A percentile compares a stretch with the other conserved stretches of the same genome.
Evolutionary conservation across 2,888 invertebrate species (phyloP).

Genomic region (Volucella bombylans): DNA sequence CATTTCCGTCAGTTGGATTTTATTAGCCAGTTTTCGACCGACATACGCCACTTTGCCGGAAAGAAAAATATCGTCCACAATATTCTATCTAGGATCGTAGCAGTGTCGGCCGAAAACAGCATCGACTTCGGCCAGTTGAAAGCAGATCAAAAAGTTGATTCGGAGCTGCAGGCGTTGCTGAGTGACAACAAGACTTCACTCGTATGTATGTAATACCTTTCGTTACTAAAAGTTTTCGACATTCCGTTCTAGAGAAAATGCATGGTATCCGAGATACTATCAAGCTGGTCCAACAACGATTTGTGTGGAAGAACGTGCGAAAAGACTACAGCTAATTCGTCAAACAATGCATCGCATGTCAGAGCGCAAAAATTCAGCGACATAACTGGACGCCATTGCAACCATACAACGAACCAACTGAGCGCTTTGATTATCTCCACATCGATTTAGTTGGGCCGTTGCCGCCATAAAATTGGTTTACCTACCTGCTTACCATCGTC

Average conservation of each 20-base stretch:
- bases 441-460: conserved; percentile 25
- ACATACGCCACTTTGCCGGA: no score
- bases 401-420: no score
- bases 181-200: no score
- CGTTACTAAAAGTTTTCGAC: conserved; percentile 31
- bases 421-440: no score
- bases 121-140: no score
- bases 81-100: no score
- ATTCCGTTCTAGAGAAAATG: conserved; percentile 9
- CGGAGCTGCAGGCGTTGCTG: no score
- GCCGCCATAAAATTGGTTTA: conserved; percentile 17
- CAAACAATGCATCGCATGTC: neutral
- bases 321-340: conserved; percentile 7
- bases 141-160: no score
- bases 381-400: conserved; percentile 15
- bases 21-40: no score
- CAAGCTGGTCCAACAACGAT: conserved; percentile 14
- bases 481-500: conserved; percentile 20
- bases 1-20: no score
- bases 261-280: conserved; percentile 4
- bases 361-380: neutral
- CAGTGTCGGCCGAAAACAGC: no score
- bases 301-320: conserved; percentile 3
- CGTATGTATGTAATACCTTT: neutral
- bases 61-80: no score